Base-by-base conservation (phyloP, 2,888 invertebrate genomes). In the Leuctra nigra region DNA sequence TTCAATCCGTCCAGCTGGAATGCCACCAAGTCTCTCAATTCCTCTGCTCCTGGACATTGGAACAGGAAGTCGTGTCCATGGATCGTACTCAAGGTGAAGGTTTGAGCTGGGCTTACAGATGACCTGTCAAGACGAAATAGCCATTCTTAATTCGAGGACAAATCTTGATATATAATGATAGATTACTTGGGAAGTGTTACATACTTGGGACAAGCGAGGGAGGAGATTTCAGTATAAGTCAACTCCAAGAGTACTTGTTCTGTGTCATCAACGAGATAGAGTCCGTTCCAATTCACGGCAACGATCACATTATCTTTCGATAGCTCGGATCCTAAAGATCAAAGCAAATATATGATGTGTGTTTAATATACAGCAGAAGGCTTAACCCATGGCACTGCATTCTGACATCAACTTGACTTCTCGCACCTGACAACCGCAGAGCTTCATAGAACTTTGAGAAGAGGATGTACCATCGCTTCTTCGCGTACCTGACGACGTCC, bases 401-500 rank as follows among this genome's bases (percentile, higher is more conserved):
- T n/a, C n/a, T n/a, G n/a, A n/a, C n/a, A n/a, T n/a, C n/a, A n/a
- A n/a, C n/a, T n/a, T n/a, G n/a, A n/a, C n/a, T n/a, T n/a, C n/a
- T 7, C 36, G 61, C 61, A 66, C 87, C 88, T 59, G 84, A 82
- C 47, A 82, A 72, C 68, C 86, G 86, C n/a, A 87, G 77, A 0
- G 90, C 93, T 75, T 97, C 96, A 68, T 89, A 97, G 71, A 95
- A 95, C 67, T 91, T 80, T 0, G 95, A 95, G 72, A 97, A 97
- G 4, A 95, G 75, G 71, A 97, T 84, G 0, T 95, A 93, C 96
- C 96, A 97, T 64, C 91, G 90, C 60, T 87, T 76, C 74, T 92
- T 92, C 1, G 93, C 89, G 72, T 88, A 95, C 66, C 87, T 84
- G 0, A 95, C 93, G 54, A 97, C 86, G 68, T 95, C 92, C 72